Percentiles rank a stretch among this genome's conserved stretches.
phyloP scores from a whole-genome alignment of 2,113 vertebrate species.

The Platanista minor region DNA sequence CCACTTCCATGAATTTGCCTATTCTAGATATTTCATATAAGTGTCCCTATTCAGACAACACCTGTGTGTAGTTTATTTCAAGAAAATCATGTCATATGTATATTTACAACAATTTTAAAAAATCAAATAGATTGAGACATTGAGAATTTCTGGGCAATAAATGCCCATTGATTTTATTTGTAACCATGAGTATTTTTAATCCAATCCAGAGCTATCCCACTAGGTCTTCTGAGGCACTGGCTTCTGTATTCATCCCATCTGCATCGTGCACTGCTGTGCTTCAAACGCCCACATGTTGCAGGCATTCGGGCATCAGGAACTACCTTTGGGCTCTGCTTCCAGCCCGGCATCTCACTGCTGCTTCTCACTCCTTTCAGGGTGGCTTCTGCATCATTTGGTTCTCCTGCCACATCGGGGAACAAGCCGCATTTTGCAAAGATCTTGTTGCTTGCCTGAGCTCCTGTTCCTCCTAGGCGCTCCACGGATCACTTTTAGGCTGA shows the following conservation, averaged over 20 bases:
- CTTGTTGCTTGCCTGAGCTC: background rate
- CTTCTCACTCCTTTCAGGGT: background rate
- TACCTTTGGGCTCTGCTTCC: background rate
- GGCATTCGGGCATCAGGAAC: background rate
- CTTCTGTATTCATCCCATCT: background rate
- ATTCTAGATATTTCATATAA: background rate
- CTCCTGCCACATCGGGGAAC: background rate
- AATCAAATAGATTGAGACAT: background rate
- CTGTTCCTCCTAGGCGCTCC: background rate
- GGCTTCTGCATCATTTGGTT: background rate
- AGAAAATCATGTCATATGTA: background rate
- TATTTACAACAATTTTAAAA: background rate
- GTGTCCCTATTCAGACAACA: background rate
- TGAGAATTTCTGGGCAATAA: background rate
- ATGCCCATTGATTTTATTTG: background rate
- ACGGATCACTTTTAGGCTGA: background rate
- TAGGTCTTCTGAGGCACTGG: background rate
- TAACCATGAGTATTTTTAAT: background rate
- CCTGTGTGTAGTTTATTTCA: background rate
- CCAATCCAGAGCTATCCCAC: background rate
- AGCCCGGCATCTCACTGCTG: background rate
- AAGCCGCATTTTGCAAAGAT: background rate
- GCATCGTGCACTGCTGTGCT: background rate
- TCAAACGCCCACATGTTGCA: fast-evolving
- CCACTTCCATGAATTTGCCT: background rate